phyloP scores from a whole-genome alignment of 2,797 vertebrate genomes.

The Dromococcyx pavoninus region DNA sequence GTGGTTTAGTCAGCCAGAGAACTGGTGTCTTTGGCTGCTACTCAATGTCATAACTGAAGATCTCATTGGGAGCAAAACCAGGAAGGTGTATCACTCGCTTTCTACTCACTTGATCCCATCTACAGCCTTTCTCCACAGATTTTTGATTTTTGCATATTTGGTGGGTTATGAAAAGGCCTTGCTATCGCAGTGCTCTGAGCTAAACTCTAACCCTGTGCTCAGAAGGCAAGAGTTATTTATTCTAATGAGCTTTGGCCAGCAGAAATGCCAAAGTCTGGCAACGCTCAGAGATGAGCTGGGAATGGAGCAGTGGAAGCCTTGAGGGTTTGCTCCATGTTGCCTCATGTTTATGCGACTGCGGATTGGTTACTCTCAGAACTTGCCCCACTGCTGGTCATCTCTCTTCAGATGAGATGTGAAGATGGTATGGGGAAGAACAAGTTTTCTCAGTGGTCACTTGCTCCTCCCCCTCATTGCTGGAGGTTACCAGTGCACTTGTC shows the following conservation, averaged over 20 bases:
- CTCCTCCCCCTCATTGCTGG: not conserved
- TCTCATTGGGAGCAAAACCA: not conserved
- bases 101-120: not conserved
- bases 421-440: not conserved
- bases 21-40: not conserved
- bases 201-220: not conserved
- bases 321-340: not conserved
- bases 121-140: not conserved
- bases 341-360: not conserved
- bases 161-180: not conserved
- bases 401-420: not conserved
- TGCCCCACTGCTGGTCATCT: not conserved
- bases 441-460: not conserved
- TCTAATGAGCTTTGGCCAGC: not conserved
- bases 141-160: not conserved
- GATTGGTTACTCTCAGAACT: not conserved
- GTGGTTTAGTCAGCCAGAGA: not conserved
- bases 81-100: not conserved
- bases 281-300: not conserved
- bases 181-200: not conserved
- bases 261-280: not conserved
- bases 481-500: not conserved
- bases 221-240: not conserved
- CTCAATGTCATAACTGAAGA: not conserved
- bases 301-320: not conserved